These are phyloP conservation scores for Amphimallon solstitiale DNA, from an alignment of 2,888 invertebrate species.

Conservation along the genomic window DNA sequence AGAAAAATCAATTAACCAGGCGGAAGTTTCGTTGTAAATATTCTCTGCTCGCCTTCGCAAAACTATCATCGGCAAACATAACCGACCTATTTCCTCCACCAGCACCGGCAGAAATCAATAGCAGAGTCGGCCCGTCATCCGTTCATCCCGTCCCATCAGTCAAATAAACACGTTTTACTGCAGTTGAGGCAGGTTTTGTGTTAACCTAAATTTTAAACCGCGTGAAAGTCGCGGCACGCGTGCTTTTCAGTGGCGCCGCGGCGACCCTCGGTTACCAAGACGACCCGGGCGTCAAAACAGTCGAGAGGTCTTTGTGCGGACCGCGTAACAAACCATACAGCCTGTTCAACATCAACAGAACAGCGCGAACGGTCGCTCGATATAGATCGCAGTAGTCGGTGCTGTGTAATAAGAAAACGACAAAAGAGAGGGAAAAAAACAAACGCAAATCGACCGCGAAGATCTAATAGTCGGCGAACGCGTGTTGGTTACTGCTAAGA, in stretches of 20 bases:
- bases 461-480: conserved; percentile 2
- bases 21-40: conserved; percentile 7
- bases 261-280: conserved; percentile 38
- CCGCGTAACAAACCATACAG: conserved; percentile 4
- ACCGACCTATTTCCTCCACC: conserved; percentile 6
- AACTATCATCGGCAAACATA: too few species aligned
- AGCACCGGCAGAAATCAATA: conserved; percentile 6
- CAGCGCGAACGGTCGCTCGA: conserved; percentile 23
- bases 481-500: conserved; percentile 14
- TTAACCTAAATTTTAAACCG: conserved; percentile 16
- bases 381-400: conserved; percentile 16
- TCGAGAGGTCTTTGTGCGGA: conserved; percentile 31
- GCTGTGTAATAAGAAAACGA: neutral
- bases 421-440: conserved; percentile 15
- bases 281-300: conserved; percentile 44
- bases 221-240: conserved; percentile 25
- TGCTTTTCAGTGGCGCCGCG: conserved; percentile 28
- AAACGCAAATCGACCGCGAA: conserved; percentile 10
- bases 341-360: neutral
- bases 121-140: neutral
- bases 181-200: conserved; percentile 25
- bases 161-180: conserved; percentile 22
- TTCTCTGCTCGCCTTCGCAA: neutral
- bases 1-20: conserved; percentile 16
- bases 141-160: conserved; percentile 9